A percentile compares a stretch with the other conserved stretches of the same genome.
phyloP scores from a whole-genome alignment of 2,888 invertebrate species.

The Leptothorax acervorum region DNA sequence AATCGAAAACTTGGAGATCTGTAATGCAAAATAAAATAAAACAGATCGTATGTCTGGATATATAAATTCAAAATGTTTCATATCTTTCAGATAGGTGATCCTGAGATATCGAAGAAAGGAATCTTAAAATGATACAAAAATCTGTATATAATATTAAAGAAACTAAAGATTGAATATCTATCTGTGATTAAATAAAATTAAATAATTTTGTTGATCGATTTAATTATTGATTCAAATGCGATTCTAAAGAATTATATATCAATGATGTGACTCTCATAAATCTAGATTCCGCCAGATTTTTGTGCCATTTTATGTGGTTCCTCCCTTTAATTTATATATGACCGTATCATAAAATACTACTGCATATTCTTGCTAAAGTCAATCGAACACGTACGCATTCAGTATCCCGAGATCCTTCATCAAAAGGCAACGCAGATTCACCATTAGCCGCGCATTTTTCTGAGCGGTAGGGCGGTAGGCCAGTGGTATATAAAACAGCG shows the following conservation, averaged over 20 bases:
- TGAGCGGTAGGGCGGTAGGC: conserved; percentile 73
- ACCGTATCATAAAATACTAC: not conserved
- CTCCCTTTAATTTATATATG: not conserved
- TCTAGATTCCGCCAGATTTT: not conserved
- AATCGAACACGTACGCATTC: not conserved
- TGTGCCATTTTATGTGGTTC: not conserved
- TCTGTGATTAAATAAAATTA: not conserved
- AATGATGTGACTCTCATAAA: not conserved
- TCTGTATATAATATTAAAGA: not conserved
- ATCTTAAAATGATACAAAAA: not conserved
- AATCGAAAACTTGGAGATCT: not conserved
- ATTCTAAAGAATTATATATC: not conserved
- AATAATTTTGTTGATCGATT: not conserved
- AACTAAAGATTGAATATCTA: not conserved
- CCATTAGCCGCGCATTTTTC: conserved; percentile 62
- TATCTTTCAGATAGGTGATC: not conserved
- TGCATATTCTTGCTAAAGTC: not conserved
- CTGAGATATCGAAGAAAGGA: not conserved
- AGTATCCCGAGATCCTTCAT: not conserved
- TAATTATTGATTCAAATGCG: not conserved
- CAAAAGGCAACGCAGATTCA: conserved; percentile 10
- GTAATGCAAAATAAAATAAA: conserved; percentile 14
- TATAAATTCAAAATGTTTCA: not conserved
- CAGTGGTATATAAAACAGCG: conserved; percentile 78
- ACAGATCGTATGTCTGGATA: not conserved